These are phyloP conservation scores for Zapus hudsonius DNA, from an alignment of 2,113 vertebrate genomes.

Conservation along the genomic window DNA sequence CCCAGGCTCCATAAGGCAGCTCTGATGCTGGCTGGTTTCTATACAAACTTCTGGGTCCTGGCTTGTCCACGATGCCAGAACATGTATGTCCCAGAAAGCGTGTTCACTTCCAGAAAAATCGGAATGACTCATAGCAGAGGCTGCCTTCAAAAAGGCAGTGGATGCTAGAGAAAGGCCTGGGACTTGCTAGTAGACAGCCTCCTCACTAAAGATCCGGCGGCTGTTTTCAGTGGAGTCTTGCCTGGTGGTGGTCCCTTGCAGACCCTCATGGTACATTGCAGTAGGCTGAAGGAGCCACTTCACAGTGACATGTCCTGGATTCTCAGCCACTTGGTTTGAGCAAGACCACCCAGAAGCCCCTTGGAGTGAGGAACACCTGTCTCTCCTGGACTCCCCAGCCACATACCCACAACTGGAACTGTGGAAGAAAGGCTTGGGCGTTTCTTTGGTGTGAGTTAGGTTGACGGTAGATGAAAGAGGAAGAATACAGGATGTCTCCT, in stretches of 20 bases:
- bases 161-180: not conserved
- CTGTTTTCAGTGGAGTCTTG: not conserved
- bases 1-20: not conserved
- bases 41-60: too few species aligned
- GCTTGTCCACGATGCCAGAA: fast-evolving
- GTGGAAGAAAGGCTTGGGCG: fast-evolving
- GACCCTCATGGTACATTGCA: not conserved
- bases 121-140: not conserved
- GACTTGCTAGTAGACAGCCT: not conserved
- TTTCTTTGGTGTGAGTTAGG: not conserved
- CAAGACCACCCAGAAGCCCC: not conserved
- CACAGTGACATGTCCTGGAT: not conserved
- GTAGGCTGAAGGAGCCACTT: not conserved
- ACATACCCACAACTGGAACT: not conserved
- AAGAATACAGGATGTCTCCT: fast-evolving
- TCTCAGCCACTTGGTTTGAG: fast-evolving
- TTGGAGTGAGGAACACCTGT: too few species aligned
- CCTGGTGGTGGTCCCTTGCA: not conserved
- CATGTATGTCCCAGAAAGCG: not conserved
- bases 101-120: not conserved
- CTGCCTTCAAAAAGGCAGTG: fast-evolving
- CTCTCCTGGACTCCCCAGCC: fast-evolving
- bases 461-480: fast-evolving
- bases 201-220: conserved; percentile 8
- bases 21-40: not conserved